phyloP scores from a whole-genome alignment of 1,140 invertebrate genomes.

The Augochlora pura region DNA sequence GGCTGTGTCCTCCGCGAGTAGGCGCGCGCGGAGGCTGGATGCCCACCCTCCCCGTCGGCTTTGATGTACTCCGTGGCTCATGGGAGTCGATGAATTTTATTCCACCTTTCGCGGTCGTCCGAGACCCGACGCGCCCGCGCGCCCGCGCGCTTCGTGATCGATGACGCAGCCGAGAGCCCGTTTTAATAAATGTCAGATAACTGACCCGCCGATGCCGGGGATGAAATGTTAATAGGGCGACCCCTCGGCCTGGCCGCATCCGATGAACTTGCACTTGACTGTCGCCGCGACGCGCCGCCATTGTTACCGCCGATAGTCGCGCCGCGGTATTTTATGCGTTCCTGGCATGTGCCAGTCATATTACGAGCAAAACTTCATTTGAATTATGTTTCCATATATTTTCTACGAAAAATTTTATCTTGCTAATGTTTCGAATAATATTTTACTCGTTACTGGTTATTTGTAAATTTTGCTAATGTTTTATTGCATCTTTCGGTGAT shows the following conservation, averaged over 20 bases:
- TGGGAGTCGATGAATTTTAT: conserved; percentile 71
- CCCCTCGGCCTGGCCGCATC: not conserved
- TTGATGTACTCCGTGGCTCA: conserved; percentile 69
- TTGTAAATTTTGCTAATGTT: no score
- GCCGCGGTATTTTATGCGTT: no score
- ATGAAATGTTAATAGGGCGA: conserved; percentile 11
- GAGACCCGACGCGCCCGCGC: conserved; percentile 33
- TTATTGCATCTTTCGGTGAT: no score
- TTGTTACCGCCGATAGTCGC: no score
- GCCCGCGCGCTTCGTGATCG: conserved; percentile 47
- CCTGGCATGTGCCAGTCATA: no score
- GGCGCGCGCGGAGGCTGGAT: conserved; percentile 11
- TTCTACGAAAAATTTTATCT: no score
- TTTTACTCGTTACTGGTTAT: no score
- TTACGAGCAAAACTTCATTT: no score
- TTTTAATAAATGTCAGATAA: conserved; percentile 46
- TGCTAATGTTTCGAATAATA: no score
- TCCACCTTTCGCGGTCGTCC: conserved; percentile 65
- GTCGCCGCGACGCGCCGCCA: no score
- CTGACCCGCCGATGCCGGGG: not conserved
- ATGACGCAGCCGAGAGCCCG: conserved; percentile 31
- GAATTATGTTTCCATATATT: no score
- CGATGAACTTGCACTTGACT: no score
- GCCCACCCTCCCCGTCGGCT: conserved; percentile 52
- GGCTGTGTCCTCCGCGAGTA: conserved; percentile 54